Conservation (phyloP, 2,797 vertebrate genomes). For the Dendrocincla tyrannina region DNA sequence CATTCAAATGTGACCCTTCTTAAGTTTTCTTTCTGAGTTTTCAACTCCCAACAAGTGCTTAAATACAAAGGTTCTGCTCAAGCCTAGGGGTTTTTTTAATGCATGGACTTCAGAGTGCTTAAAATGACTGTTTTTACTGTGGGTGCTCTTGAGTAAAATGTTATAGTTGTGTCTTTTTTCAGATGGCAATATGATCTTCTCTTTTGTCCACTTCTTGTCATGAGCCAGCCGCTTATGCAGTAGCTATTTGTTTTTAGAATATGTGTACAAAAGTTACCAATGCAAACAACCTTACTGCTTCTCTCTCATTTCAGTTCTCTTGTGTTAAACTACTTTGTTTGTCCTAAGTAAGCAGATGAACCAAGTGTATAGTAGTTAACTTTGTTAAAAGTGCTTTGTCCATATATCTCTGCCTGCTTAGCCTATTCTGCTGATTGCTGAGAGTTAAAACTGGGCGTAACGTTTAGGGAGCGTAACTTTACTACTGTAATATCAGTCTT, state of each 20-base stretch:
- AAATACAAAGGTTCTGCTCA: background rate
- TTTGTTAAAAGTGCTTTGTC: background rate
- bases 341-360: background rate
- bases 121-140: background rate
- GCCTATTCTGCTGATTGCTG: background rate
- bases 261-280: background rate
- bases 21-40: background rate
- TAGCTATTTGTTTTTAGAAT: background rate
- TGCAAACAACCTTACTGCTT: background rate
- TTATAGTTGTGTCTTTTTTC: background rate
- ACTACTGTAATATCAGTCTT: background rate
- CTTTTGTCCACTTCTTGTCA: background rate
- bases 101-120: background rate
- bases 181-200: background rate
- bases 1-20: background rate
- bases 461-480: background rate
- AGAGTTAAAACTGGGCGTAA: background rate
- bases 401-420: background rate
- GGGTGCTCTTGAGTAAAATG: background rate
- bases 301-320: background rate
- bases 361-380: background rate
- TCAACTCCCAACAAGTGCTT: background rate
- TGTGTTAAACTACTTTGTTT: background rate
- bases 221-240: background rate
- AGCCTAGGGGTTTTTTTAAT: background rate